Percentiles rank a stretch among this genome's conserved stretches.
Evolutionary conservation across 1,140 invertebrate genomes (phyloP).

Genomic region (Drosophila erecta): DNA sequence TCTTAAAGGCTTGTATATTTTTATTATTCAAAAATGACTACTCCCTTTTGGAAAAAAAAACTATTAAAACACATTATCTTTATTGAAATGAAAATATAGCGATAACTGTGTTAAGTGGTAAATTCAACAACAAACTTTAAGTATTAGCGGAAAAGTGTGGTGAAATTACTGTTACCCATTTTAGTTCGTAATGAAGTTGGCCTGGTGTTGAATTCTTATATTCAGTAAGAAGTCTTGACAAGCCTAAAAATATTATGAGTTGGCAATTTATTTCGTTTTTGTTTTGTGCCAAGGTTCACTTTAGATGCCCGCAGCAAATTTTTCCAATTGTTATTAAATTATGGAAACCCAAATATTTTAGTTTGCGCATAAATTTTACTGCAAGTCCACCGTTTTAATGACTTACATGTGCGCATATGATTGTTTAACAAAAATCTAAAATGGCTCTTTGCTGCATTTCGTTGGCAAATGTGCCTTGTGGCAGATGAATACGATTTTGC

Average conservation of each 20-base stretch:
- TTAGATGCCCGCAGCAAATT: not conserved
- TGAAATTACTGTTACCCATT: too few relatives aligned
- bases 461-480: not conserved
- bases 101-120: too few relatives aligned
- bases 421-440: slow-evolving; percentile 9
- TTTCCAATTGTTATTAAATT: slow-evolving; percentile 10
- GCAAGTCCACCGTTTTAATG: slow-evolving; percentile 10
- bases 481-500: slow-evolving; percentile 31
- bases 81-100: too few relatives aligned
- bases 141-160: too few relatives aligned
- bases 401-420: not conserved
- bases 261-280: not conserved
- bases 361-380: slow-evolving; percentile 12
- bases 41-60: too few relatives aligned
- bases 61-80: too few relatives aligned
- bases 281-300: not conserved
- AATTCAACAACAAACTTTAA: too few relatives aligned
- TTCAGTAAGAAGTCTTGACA: too few relatives aligned
- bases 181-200: too few relatives aligned
- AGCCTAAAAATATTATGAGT: not conserved
- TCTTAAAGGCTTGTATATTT: too few relatives aligned
- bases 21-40: too few relatives aligned
- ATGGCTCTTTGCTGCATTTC: slow-evolving; percentile 1
- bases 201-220: too few relatives aligned
- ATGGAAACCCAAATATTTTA: slow-evolving; percentile 3